Evolutionary conservation across 2,888 invertebrate species (phyloP), one percentile per base, ranked within the genome.

Genomic region (Cordylochernes scorpioides): DNA sequence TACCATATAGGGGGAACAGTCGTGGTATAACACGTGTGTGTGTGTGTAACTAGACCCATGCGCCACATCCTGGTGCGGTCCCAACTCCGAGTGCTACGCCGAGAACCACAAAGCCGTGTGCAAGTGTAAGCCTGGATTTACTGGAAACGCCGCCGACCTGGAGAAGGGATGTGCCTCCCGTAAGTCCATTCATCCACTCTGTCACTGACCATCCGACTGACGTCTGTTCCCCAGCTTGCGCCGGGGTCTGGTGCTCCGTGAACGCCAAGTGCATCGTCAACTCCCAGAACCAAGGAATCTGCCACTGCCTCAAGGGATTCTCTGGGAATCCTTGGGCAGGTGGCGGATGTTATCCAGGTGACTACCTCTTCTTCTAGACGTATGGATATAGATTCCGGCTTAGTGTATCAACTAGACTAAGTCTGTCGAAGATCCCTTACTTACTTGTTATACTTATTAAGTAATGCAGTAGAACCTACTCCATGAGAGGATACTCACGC

Each of bases 251-350:
- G 17, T 52, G 52, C 35, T 50, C 47, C 4, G 33, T 38, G 6
- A 49, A 50, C 38, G 50, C 51, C 8, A 45, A 46, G 17, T 64
- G 80, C 46, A 74, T 82, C 41, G 71, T 74, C 35, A 71, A 77
- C 17, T 65, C 68, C 40, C 63, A 63, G 13, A 82, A 80, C 9
- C 35, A 39, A 28, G 77, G 78, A 10, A 78, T 78, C 4, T 84
- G 82, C 49, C 71, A 74, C 48, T 84, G 82, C 46, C 64, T 70
- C 3, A 73, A 77, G 49, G 78, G 78, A 26, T 71, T 69, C 50
- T 64, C 68, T 32, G 82, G 82, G 13, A 82, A 84, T 55, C 80
- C 84, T 5, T 84, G 82, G 59, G 74, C 80, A 2, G 84, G 84
- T 15, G 84, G 82, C 21, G 63, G 62, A 30, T 84, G 84, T 47